Evolutionary conservation across 2,888 invertebrate genomes (phyloP).

Genomic region (Sepiola atlantica): DNA sequence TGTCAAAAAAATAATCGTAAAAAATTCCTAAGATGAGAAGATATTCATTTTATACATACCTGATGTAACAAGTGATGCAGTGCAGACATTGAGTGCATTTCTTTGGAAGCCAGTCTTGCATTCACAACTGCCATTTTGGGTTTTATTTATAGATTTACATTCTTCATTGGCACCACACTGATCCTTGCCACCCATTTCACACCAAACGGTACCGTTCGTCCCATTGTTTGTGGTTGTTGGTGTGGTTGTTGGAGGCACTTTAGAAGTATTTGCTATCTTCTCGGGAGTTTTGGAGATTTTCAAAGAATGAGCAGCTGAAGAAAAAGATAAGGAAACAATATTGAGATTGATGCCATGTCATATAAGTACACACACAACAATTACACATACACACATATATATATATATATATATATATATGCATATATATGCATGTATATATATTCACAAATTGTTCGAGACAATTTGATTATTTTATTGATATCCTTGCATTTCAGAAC

Average conservation of each 20-base stretch:
- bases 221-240: background rate
- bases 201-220: background rate
- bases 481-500: no score
- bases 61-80: background rate
- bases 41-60: background rate
- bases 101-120: background rate
- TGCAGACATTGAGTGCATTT: background rate
- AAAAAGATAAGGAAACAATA: background rate
- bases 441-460: no score
- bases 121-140: background rate
- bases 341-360: background rate
- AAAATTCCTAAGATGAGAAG: no score
- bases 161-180: background rate
- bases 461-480: no score
- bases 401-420: no score
- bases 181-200: background rate
- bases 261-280: background rate
- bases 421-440: no score
- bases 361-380: no score
- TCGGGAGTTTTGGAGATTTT: background rate
- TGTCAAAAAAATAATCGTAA: no score
- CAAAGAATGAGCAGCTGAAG: background rate
- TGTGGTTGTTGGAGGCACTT: background rate
- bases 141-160: background rate
- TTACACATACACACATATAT: no score